Base-by-base conservation (phyloP, 2,888 invertebrate genomes). In the Drosophila suboccidentalis region DNA sequence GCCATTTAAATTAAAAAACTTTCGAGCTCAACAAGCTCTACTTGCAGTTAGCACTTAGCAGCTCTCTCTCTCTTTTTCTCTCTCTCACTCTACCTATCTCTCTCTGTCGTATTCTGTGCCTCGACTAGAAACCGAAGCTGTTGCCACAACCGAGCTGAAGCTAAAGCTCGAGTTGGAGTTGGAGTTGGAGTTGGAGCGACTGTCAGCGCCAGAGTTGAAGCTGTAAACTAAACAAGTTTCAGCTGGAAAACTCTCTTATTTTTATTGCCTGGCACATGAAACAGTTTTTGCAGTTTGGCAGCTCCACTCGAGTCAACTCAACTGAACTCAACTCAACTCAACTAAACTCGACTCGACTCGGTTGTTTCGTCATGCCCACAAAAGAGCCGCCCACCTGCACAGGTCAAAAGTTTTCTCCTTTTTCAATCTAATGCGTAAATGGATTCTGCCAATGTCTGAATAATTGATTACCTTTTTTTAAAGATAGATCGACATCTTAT, bases 1-100 rank as follows among this genome's bases (percentile, higher is more conserved):
- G 70, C 65, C 71, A 79, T 85, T 83, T 72, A 82, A 82, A 83
- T 83, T 85, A 82, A 76, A 75, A 74, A 83, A 83, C 63, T 87
- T 82, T 75, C 41, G n/a, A 51, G 54, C 80, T 66, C 47, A 53
- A 57, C 57, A 61, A 72, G 57, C 67, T 71, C 46, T 41, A 50
- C 43, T 15, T 54, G 26, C 50, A 47, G 65, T 62, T 75, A 51
- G 51, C 79, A 74, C 59, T 62, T 67, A 53, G 54, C 50, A 19
- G 47, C 50, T 13, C 32, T 22, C 26, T 41, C 29, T 4, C 22
- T n/a, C n/a, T 15, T 11, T 13, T 22, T 41, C 29, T 4, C 22
- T n/a, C n/a, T 15, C 15, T 13, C 19, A 6, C 6, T 8, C 32
- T 32, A 17, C 2, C 13, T 19, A 11, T 34, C 19, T 22, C 4